Percentiles rank a stretch among this genome's conserved stretches.
These are phyloP conservation scores for Ceramica pisi DNA, from an alignment of 2,888 invertebrate genomes.

Conservation along the genomic window DNA sequence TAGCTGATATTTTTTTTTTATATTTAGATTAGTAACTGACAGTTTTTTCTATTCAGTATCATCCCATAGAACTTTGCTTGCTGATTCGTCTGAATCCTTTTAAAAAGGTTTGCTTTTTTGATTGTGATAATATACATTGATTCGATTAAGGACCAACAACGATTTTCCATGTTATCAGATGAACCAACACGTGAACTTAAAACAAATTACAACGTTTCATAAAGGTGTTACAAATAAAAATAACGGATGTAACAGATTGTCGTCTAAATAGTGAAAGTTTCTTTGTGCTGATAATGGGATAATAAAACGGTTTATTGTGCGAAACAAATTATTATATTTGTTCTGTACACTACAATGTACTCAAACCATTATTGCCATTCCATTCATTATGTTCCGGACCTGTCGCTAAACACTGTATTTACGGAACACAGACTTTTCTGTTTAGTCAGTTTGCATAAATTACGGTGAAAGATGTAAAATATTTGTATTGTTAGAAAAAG, in stretches of 20 bases:
- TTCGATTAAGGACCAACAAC: conserved; percentile 3
- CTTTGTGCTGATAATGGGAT: conserved; percentile 67
- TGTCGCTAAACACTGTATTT: conserved; percentile 18
- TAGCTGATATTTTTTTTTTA: conserved; percentile 15
- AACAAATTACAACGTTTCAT: conserved; percentile 30
- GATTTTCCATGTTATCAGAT: conserved; percentile 11
- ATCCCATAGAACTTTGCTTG: neutral
- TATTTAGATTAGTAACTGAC: too few species aligned
- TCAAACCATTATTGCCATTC: conserved; percentile 35
- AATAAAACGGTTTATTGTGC: conserved; percentile 67
- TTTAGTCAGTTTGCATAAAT: conserved; percentile 28
- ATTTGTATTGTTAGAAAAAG: conserved; percentile 41
- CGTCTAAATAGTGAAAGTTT: conserved; percentile 77
- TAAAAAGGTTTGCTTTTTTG: neutral
- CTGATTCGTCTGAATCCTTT: neutral
- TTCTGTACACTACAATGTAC: conserved; percentile 41
- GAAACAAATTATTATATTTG: conserved; percentile 67
- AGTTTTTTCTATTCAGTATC: neutral
- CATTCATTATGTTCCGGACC: conserved; percentile 15
- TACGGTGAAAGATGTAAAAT: conserved; percentile 11
- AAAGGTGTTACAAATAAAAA: conserved; percentile 61
- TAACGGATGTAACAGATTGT: conserved; percentile 77
- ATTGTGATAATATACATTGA: neutral
- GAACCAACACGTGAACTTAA: conserved; percentile 18
- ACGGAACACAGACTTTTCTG: conserved; percentile 36